Conservation (phyloP, 1,140 invertebrate species). For the Sycobia sp. region DNA sequence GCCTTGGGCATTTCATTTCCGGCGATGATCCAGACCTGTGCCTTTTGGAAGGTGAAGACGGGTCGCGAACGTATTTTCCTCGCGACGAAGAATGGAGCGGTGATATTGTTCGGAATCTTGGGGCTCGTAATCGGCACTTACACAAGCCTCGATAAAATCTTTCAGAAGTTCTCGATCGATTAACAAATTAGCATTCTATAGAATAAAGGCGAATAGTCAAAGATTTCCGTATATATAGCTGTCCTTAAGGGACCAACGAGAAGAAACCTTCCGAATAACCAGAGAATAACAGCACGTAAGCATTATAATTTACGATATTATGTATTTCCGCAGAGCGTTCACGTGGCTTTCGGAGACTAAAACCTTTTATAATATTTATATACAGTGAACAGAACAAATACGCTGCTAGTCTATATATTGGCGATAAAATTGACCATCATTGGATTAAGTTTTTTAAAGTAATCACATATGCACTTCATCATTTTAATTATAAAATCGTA, state of each 20-base stretch:
- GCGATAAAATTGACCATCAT: background rate
- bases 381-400: constrained; percentile 7
- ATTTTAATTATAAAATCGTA: background rate
- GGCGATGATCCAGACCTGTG: constrained; percentile 77
- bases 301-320: too few relatives aligned
- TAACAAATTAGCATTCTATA: background rate
- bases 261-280: too few relatives aligned
- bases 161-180: constrained; percentile 57
- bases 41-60: constrained; percentile 67
- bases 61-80: constrained; percentile 59
- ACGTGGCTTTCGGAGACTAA: too few relatives aligned
- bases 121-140: constrained; percentile 75
- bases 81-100: constrained; percentile 70
- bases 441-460: background rate
- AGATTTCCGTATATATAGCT: too few relatives aligned
- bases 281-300: too few relatives aligned
- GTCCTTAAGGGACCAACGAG: too few relatives aligned
- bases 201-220: too few relatives aligned
- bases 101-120: constrained; percentile 71
- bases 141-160: constrained; percentile 71
- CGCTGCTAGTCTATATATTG: constrained; percentile 6
- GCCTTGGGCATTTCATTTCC: constrained; percentile 87
- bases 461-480: background rate
- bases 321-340: too few relatives aligned
- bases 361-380: too few relatives aligned